These are phyloP conservation scores for Pseudomyrmex pallidus DNA, from an alignment of 1,140 invertebrate genomes.

Conservation along the genomic window DNA sequence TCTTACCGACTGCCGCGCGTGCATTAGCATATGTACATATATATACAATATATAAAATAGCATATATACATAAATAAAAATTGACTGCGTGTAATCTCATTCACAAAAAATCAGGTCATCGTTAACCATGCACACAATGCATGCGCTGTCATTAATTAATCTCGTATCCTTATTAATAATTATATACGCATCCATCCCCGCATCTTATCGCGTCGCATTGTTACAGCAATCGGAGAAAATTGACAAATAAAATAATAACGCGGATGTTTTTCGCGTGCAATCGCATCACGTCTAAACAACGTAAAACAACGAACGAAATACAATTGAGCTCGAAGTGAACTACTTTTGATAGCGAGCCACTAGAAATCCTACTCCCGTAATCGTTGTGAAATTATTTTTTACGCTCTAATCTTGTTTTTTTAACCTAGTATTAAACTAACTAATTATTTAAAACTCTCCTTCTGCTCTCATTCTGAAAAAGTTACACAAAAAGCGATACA, in stretches of 20 bases:
- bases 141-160: constrained; percentile 35
- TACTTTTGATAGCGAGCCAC: too few species aligned
- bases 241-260: constrained; percentile 49
- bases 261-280: constrained; percentile 35
- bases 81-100: too few species aligned
- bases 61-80: too few species aligned
- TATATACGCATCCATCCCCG: constrained; percentile 54
- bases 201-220: constrained; percentile 65
- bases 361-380: too few species aligned
- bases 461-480: neutral
- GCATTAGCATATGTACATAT: too few species aligned
- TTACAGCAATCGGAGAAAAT: constrained; percentile 57
- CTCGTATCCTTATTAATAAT: constrained; percentile 51
- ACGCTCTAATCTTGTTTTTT: too few species aligned
- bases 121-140: constrained; percentile 13
- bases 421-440: too few species aligned
- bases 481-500: neutral
- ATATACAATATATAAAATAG: too few species aligned
- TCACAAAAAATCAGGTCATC: constrained; percentile 28
- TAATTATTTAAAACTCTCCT: neutral
- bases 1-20: too few species aligned
- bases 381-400: too few species aligned
- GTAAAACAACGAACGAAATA: neutral
- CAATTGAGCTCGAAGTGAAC: neutral
- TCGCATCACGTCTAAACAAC: neutral